Percentiles rank a stretch among this genome's conserved stretches.
These are phyloP conservation scores for Danaus plexippus DNA, from an alignment of 1,140 invertebrate species.

Conservation along the genomic window DNA sequence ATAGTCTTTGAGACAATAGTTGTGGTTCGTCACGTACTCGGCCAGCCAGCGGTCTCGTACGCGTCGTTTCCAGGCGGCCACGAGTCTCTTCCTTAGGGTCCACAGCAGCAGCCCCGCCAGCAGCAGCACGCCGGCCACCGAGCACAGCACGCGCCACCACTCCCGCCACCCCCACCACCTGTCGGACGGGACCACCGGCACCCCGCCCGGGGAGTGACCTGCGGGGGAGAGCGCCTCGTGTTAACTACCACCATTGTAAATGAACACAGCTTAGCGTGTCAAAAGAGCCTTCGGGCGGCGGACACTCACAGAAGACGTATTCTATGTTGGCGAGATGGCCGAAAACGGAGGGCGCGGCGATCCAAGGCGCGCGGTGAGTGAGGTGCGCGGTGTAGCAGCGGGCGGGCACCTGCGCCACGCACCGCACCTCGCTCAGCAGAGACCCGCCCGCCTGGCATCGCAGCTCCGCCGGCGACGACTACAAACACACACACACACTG, in stretches of 20 bases:
- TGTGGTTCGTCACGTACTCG: not conserved
- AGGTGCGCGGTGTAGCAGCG: constrained; percentile 16
- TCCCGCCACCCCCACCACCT: not conserved
- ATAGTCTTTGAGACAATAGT: not conserved
- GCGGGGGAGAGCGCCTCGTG: not conserved
- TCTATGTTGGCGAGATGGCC: no score
- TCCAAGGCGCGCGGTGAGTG: constrained; percentile 16
- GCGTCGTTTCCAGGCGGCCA: constrained; percentile 1
- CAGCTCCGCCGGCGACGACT: no score
- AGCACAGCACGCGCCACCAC: constrained; percentile 3
- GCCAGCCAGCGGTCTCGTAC: constrained; percentile 1
- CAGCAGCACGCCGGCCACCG: constrained; percentile 9
- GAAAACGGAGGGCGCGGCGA: not conserved
- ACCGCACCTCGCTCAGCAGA: constrained; percentile 8
- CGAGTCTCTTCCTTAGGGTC: not conserved
- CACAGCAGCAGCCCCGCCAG: constrained; percentile 3
- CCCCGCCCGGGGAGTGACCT: constrained; percentile 1
- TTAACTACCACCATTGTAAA: no score
- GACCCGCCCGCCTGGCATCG: constrained; percentile 1
- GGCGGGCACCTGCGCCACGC: constrained; percentile 3
- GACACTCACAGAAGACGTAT: no score
- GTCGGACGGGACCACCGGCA: constrained; percentile 7
- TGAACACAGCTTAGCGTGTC: no score
- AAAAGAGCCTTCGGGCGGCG: no score
- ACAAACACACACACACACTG: no score